A percentile compares a stretch with the other conserved stretches of the same genome.
Conservation (phyloP, 2,113 vertebrate genomes). For the Gambusia holbrooki region DNA sequence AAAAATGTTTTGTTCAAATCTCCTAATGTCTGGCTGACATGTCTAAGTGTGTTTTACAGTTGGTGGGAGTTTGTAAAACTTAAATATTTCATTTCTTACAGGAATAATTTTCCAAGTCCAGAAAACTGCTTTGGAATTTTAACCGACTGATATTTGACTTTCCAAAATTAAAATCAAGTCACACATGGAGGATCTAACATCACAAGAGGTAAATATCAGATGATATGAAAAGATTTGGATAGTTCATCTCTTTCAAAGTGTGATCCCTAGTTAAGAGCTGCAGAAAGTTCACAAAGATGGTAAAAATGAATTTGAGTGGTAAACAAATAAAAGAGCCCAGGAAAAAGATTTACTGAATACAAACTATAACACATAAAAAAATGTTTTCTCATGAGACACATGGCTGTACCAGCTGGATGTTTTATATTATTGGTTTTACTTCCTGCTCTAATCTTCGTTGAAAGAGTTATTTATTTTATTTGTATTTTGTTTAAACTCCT, state of each 20-base stretch:
- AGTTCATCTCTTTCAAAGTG: slow-evolving; percentile 8
- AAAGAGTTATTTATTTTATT: slow-evolving; percentile 17
- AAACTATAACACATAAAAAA: slow-evolving; percentile 15
- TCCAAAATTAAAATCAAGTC: slow-evolving; percentile 1
- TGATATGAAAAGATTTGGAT: neutral
- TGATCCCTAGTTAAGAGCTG: slow-evolving; percentile 23
- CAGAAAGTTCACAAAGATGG: slow-evolving; percentile 14
- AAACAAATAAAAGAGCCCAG: neutral
- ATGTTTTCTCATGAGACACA: slow-evolving; percentile 53
- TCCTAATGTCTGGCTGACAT: neutral
- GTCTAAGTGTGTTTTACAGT: no score
- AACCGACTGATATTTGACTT: slow-evolving; percentile 19
- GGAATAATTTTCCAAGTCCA: neutral
- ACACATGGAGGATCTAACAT: neutral
- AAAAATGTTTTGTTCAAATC: neutral
- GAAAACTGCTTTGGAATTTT: slow-evolving; percentile 18
- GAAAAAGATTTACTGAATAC: slow-evolving; percentile 35
- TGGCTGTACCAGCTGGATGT: slow-evolving; percentile 57
- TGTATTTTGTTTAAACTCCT: slow-evolving; percentile 4
- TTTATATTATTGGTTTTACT: slow-evolving; percentile 42
- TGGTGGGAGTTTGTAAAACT: neutral
- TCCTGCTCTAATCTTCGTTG: slow-evolving; percentile 8
- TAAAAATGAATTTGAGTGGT: slow-evolving; percentile 17
- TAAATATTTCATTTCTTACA: neutral
- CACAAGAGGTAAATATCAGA: neutral